Percentiles rank a stretch among this genome's conserved stretches.
Conservation (phyloP, 2,113 vertebrate species). For the Plotosus lineatus region DNA sequence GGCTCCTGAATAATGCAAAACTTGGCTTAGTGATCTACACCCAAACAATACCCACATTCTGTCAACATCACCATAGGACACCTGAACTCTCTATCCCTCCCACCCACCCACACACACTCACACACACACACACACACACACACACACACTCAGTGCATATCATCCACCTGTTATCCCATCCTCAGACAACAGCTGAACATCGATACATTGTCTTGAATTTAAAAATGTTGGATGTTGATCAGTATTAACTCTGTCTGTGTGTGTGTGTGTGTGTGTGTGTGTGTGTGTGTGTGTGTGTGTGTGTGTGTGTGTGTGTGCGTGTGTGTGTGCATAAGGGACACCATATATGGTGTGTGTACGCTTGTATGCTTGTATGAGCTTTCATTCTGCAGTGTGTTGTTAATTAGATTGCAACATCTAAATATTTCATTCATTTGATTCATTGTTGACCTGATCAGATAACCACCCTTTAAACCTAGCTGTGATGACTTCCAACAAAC, state of each 20-base stretch:
- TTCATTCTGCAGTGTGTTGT: background rate
- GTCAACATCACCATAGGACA: conserved; percentile 25
- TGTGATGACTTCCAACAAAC: background rate
- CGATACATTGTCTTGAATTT: background rate
- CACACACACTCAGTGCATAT: conserved; percentile 19
- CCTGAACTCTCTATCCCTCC: conserved; percentile 6
- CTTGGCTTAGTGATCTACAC: conserved; percentile 50
- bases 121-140: conserved; percentile 16
- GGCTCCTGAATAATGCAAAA: conserved; percentile 64
- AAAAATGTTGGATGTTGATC: background rate
- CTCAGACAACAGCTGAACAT: background rate
- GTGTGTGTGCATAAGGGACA: background rate
- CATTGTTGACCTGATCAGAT: conserved; percentile 30
- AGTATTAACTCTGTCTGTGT: background rate
- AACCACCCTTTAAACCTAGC: conserved; percentile 21
- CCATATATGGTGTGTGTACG: too few species aligned
- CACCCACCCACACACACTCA: conserved; percentile 14
- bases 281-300: background rate
- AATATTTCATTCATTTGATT: conserved; percentile 38
- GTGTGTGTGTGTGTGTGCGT: background rate
- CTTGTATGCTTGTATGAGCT: conserved; percentile 2
- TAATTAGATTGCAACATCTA: background rate
- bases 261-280: conserved; percentile 1
- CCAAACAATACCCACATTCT: conserved; percentile 61
- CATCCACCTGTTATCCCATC: background rate